Evolutionary conservation across 2,113 vertebrate species (phyloP).

Genomic region (Hystrix cristata): DNA sequence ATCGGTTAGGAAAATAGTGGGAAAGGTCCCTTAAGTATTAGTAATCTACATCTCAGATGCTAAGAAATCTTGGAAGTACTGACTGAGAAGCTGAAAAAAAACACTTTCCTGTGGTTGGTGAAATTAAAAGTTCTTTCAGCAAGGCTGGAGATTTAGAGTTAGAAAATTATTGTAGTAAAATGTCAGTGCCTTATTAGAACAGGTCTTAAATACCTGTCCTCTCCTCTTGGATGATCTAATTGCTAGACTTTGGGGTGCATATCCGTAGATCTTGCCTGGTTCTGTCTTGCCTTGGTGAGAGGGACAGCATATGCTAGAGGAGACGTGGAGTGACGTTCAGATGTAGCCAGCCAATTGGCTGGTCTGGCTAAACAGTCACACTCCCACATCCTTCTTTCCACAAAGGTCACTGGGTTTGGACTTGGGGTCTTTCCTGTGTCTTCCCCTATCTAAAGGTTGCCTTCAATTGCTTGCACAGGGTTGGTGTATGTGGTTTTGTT

Average conservation of each 20-base stretch:
- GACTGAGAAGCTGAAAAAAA: constrained; percentile 2
- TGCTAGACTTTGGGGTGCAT: neutral
- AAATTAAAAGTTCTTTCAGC: constrained; percentile 50
- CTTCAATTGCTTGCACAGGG: neutral
- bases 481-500: neutral
- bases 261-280: constrained; percentile 55
- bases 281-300: neutral
- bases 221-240: constrained; percentile 27
- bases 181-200: constrained; percentile 38
- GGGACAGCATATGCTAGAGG: constrained; percentile 24
- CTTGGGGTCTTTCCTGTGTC: neutral
- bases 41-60: constrained; percentile 42
- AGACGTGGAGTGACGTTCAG: constrained; percentile 25
- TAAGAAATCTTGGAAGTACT: constrained; percentile 30
- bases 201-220: constrained; percentile 26
- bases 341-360: neutral
- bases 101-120: constrained; percentile 51
- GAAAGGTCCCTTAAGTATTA: neutral
- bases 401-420: neutral
- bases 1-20: constrained; percentile 15
- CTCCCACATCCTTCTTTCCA: neutral
- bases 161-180: constrained; percentile 50
- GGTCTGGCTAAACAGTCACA: constrained; percentile 16
- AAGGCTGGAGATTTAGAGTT: constrained; percentile 4
- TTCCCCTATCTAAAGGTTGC: neutral